Percentiles rank a stretch among this genome's conserved stretches.
phyloP scores from a whole-genome alignment of 2,113 vertebrate species.

The Passer domesticus region DNA sequence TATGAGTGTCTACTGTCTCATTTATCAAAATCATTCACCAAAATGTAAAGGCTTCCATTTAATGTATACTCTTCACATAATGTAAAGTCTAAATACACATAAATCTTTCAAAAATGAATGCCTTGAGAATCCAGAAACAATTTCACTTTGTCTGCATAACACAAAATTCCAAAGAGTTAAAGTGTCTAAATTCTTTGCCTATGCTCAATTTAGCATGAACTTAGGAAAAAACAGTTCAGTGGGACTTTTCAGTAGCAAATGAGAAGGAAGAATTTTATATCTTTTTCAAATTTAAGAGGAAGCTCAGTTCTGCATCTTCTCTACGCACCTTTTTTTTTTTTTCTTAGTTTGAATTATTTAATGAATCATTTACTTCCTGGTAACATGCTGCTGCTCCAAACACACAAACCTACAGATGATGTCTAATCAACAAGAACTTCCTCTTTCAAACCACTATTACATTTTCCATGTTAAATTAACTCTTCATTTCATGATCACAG shows the following conservation, averaged over 20 bases:
- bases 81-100: not conserved
- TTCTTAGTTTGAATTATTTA: not conserved
- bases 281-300: conserved; percentile 19
- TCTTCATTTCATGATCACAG: not conserved
- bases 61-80: not conserved
- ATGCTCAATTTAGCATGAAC: not conserved
- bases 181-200: not conserved
- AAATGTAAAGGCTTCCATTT: not conserved
- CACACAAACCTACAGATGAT: not conserved
- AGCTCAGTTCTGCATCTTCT: conserved; percentile 27
- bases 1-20: not conserved
- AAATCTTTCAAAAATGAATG: not conserved
- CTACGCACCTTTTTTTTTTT: not conserved
- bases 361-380: conserved; percentile 57
- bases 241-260: not conserved
- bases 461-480: conserved; percentile 35
- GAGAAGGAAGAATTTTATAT: not conserved
- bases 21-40: not conserved
- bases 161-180: not conserved
- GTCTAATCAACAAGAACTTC: conserved; percentile 55
- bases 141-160: not conserved
- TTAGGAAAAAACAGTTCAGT: not conserved
- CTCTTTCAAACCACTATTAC: conserved; percentile 48
- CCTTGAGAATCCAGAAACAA: not conserved
- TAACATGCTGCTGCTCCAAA: not conserved